Percentiles rank a stretch among this genome's conserved stretches.
Conservation (phyloP, 2,113 vertebrate species). For the Bothrops jararaca region DNA sequence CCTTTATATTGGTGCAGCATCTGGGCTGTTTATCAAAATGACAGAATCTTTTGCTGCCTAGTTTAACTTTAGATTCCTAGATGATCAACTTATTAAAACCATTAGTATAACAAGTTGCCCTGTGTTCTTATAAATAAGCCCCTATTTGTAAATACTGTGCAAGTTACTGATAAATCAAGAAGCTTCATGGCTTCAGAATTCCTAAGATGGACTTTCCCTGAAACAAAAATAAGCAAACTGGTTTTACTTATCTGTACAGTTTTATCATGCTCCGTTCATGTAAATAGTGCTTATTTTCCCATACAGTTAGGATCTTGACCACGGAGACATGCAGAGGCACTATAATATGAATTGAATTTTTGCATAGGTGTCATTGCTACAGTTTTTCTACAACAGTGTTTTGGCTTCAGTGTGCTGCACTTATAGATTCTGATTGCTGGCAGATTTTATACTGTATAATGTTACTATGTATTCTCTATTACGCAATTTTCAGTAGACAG, state of each 20-base stretch:
- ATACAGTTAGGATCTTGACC: neutral
- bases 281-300: neutral
- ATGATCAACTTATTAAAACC: neutral
- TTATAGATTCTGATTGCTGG: neutral
- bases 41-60: neutral
- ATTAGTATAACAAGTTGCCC: neutral
- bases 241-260: neutral
- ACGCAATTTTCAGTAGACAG: neutral
- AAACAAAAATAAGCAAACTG: neutral
- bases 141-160: neutral
- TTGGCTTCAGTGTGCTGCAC: neutral
- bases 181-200: neutral
- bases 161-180: neutral
- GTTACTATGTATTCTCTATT: neutral
- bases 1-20: neutral
- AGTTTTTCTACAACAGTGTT: neutral
- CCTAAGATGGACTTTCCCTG: neutral
- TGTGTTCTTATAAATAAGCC: neutral
- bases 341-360: neutral
- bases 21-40: neutral
- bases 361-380: neutral
- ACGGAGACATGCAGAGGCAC: neutral
- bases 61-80: neutral
- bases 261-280: neutral
- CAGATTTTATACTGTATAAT: neutral